Evolutionary conservation across 2,888 invertebrate species (phyloP).

Genomic region (Hirtodrosophila histrioides): DNA sequence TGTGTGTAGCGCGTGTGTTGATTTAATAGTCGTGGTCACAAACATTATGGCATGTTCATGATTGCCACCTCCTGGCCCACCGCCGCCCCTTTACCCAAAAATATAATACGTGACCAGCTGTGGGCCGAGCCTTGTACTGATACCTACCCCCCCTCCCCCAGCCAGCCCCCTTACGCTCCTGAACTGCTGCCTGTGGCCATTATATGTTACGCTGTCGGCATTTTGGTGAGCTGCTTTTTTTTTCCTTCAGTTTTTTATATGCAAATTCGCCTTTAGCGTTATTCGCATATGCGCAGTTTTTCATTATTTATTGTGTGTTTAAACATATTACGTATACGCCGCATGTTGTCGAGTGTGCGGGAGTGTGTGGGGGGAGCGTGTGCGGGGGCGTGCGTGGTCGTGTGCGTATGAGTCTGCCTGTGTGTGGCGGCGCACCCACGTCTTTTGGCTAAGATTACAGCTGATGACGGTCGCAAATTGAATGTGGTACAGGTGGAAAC

Average conservation of each 20-base stretch:
- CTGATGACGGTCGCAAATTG: conserved; percentile 56
- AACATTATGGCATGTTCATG: conserved; percentile 78
- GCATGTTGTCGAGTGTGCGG: conserved; percentile 19
- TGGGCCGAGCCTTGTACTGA: background rate
- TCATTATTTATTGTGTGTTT: conserved; percentile 77
- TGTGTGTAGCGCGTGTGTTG: conserved; percentile 68
- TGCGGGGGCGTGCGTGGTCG: background rate
- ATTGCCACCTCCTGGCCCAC: conserved; percentile 50
- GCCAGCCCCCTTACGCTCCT: background rate
- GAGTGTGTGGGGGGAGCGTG: conserved; percentile 9
- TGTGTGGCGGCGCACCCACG: conserved; percentile 35
- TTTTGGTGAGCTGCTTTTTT: conserved; percentile 17
- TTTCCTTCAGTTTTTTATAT: conserved; percentile 42
- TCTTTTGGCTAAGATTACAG: conserved; percentile 48
- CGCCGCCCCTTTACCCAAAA: background rate
- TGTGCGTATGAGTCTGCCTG: background rate
- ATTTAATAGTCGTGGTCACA: conserved; percentile 77
- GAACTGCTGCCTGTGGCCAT: conserved; percentile 27
- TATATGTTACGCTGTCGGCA: conserved; percentile 54
- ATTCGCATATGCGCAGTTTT: conserved; percentile 65
- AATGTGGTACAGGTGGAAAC: conserved; percentile 45
- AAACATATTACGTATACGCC: conserved; percentile 75
- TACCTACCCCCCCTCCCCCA: background rate
- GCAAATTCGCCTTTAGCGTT: conserved; percentile 65
- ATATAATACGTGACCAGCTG: conserved; percentile 48